Evolutionary conservation across 1,140 invertebrate genomes (phyloP), one percentile per base, ranked within the genome.

Genomic region (Drosophila orosa): DNA sequence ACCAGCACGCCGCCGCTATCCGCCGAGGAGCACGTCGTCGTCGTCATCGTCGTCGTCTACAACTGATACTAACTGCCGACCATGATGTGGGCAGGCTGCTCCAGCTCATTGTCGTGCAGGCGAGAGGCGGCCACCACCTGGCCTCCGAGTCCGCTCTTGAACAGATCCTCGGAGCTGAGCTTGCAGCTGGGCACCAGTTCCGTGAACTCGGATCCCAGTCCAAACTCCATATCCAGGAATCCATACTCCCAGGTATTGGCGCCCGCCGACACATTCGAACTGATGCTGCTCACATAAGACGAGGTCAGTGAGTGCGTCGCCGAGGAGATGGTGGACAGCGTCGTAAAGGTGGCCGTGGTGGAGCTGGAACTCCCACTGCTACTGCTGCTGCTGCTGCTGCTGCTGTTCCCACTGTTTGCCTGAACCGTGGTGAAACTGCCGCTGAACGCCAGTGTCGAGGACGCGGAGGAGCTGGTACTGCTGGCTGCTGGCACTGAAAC

Each of bases 141-240:
- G 8, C 79, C 81, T 12, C 85, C 84, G 3, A 90, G 56, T n/a
- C 91, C 78, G 45, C 78, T 91, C 66, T 92, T 94, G 37, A 95
- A 93, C 24, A 95, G 93, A 78, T 96, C 95, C 67, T 96, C 95
- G 15, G 95, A 94, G 17, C 94, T 94, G 33, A 95, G 90, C 84
- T 95, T 95, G 57, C 91, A 92, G 92, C 94, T 94, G 31, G 95
- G 95, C 83, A 95, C 80, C 45, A 92, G 66, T 50, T 92, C 91
- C 9, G 91, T 94, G 59, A 95, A 94, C 79, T 94, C 94, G 17
- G 94, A 91, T 8, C 94, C 93, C 29, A 94, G 80, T 15, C 93
- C 93, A 9, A 93, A 93, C 17, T 93, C 93, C 76, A 93, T 93
- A 61, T 94, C 93, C 31, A 94, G 92, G 78, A 92, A 92, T 19